A percentile compares a stretch with the other conserved stretches of the same genome.
These are phyloP conservation scores for Gallinago stenura DNA, from an alignment of 2,797 vertebrate species.

Conservation along the genomic window DNA sequence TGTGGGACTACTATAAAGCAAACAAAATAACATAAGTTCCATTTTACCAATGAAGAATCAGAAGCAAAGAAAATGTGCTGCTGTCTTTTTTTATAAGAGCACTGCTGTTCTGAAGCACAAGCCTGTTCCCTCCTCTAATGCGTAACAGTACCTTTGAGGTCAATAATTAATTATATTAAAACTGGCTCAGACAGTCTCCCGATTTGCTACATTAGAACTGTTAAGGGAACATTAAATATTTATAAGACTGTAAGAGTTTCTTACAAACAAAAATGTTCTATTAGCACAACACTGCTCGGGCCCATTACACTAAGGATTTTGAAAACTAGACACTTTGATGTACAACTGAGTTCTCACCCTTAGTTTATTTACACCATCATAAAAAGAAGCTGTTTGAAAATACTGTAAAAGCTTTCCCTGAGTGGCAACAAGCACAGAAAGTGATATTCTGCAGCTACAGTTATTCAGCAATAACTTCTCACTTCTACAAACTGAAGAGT, in stretches of 20 bases:
- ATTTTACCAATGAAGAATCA: background rate
- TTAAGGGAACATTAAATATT: background rate
- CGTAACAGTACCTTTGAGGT: background rate
- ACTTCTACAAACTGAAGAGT: background rate
- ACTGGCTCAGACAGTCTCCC: background rate
- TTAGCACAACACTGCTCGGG: background rate
- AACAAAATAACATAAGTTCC: background rate
- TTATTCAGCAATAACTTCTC: background rate
- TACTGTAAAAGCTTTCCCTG: background rate
- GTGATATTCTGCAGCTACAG: background rate
- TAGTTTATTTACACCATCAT: background rate
- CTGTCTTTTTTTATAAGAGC: background rate
- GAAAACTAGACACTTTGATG: background rate
- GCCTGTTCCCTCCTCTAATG: background rate
- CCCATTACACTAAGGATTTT: background rate
- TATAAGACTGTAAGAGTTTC: background rate
- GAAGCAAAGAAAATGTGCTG: background rate
- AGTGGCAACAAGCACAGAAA: background rate
- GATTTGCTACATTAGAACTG: background rate
- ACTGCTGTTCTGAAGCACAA: background rate
- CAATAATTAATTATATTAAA: background rate
- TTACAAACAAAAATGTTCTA: background rate
- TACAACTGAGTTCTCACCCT: background rate
- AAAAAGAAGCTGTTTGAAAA: background rate
- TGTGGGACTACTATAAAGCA: background rate